These are phyloP conservation scores for Drosophila mauritiana DNA, from an alignment of 1,140 invertebrate species.

Conservation along the genomic window DNA sequence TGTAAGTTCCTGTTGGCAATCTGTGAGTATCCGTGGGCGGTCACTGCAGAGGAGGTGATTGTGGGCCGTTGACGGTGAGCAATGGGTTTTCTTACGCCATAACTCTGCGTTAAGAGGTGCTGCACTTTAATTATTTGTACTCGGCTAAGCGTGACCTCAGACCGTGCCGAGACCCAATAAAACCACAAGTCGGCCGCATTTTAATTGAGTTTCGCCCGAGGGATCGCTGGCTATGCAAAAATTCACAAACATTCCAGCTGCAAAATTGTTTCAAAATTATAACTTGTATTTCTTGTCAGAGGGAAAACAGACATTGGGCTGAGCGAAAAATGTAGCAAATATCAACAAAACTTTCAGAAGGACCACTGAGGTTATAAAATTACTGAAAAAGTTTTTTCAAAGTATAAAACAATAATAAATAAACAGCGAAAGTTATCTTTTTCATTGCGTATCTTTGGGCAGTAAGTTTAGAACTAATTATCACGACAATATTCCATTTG, in stretches of 20 bases:
- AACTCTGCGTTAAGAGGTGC: slow-evolving; percentile 39
- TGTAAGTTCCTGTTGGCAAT: slow-evolving; percentile 45
- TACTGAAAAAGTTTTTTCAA: too few species aligned
- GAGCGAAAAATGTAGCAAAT: too few species aligned
- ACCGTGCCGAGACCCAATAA: slow-evolving; percentile 22
- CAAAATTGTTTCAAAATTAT: slow-evolving; percentile 56
- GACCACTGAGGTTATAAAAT: too few species aligned
- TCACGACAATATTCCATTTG: too few species aligned
- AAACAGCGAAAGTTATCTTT: too few species aligned
- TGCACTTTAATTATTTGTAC: slow-evolving; percentile 64
- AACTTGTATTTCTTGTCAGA: slow-evolving; percentile 9
- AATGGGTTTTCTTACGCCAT: slow-evolving; percentile 39
- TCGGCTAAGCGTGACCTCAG: slow-evolving; percentile 36
- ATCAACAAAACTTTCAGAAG: too few species aligned
- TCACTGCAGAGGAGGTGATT: neutral
- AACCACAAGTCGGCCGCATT: neutral
- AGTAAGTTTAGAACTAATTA: too few species aligned
- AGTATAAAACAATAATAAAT: too few species aligned
- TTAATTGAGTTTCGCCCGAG: slow-evolving; percentile 34
- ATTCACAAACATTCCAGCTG: slow-evolving; percentile 43
- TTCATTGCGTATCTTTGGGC: too few species aligned
- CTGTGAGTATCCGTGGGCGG: slow-evolving; percentile 11
- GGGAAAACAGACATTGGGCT: slow-evolving; percentile 3
- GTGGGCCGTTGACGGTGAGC: slow-evolving; percentile 29
- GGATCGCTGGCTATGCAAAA: slow-evolving; percentile 1